phyloP scores from a whole-genome alignment of 2,888 invertebrate genomes.

The Epinotia ramella region DNA sequence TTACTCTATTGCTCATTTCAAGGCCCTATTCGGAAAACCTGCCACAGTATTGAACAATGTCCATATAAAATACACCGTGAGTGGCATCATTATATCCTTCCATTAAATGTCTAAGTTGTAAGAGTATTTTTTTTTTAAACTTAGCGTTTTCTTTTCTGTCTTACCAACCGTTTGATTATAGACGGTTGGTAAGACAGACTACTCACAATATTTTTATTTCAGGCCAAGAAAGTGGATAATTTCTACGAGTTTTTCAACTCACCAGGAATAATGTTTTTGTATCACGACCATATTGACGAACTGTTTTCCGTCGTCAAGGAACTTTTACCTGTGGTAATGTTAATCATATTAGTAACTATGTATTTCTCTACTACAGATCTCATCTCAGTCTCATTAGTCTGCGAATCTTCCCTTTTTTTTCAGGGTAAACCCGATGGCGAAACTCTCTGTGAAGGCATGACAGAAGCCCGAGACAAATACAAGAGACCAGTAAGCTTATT shows the following conservation, averaged over 20 bases:
- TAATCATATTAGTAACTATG: background rate
- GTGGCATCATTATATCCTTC: conserved; percentile 39
- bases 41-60: conserved; percentile 89
- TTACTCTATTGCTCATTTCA: conserved; percentile 86
- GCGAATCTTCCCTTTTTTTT: conserved; percentile 43
- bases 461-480: conserved; percentile 52
- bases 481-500: conserved; percentile 50
- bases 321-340: conserved; percentile 70
- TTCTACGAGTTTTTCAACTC: conserved; percentile 87
- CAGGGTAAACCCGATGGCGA: conserved; percentile 62
- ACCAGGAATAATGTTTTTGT: conserved; percentile 87
- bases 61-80: conserved; percentile 85
- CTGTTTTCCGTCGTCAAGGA: conserved; percentile 77
- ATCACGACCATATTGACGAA: conserved; percentile 84
- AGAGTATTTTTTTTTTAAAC: background rate
- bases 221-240: conserved; percentile 85
- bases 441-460: conserved; percentile 64
- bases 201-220: conserved; percentile 47
- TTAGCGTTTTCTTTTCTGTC: background rate
- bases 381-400: background rate
- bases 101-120: too few relatives aligned
- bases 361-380: background rate
- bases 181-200: background rate
- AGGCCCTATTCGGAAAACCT: conserved; percentile 89
- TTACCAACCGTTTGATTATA: background rate